These are phyloP conservation scores for Platyrinchus mystaceus DNA, from an alignment of 2,797 vertebrate genomes.

Conservation along the genomic window DNA sequence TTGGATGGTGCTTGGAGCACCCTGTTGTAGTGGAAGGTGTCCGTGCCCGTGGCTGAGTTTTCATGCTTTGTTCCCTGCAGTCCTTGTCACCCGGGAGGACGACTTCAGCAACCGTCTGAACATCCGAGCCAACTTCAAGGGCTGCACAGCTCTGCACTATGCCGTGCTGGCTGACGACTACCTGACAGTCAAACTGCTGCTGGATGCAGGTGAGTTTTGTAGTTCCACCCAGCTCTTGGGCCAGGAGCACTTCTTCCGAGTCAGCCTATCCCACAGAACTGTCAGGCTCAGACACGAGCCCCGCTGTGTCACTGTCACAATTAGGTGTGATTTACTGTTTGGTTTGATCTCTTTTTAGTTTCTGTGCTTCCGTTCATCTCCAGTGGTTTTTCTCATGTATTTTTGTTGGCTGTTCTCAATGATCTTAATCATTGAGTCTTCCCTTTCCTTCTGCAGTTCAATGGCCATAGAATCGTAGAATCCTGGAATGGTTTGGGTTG, in stretches of 20 bases:
- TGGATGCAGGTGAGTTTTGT: constrained; percentile 80
- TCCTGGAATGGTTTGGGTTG: background rate
- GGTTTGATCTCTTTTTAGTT: background rate
- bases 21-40: background rate
- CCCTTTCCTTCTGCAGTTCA: background rate
- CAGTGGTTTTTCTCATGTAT: background rate
- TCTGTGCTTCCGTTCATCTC: background rate
- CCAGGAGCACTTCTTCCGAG: background rate
- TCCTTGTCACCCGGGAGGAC: constrained; percentile 92
- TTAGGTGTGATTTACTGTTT: background rate
- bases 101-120: constrained; percentile 94
- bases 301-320: accelerated
- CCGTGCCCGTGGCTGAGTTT: background rate
- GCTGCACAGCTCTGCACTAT: constrained; percentile 92
- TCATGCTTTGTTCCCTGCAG: constrained; percentile 59
- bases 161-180: constrained; percentile 89
- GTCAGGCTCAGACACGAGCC: background rate
- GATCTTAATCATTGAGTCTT: background rate
- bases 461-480: background rate
- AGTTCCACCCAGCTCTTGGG: background rate
- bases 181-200: constrained; percentile 78
- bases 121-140: constrained; percentile 89
- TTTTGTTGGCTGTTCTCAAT: background rate
- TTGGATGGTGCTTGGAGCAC: background rate
- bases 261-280: background rate